Conservation (phyloP, 2,888 invertebrate genomes). For the Rhogogaster chlorosoma region DNA sequence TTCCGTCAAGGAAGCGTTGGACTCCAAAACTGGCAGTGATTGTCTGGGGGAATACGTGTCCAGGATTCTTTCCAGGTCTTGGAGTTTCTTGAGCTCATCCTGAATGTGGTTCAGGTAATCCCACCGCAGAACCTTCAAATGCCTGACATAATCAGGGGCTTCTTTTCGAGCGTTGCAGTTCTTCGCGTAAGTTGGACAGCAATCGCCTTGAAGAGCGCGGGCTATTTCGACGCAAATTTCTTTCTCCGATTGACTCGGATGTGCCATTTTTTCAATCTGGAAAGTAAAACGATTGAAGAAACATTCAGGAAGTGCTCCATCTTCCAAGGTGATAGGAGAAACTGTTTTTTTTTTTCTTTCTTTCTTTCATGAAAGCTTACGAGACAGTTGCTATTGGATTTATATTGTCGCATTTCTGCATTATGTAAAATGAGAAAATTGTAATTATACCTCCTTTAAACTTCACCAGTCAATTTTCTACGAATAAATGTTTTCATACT, state of each 20-base stretch:
- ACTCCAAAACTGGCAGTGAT: constrained; percentile 53
- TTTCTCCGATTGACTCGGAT: constrained; percentile 36
- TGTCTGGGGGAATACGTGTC: constrained; percentile 71
- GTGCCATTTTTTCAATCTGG: neutral
- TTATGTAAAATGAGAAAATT: neutral
- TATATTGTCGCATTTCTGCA: neutral
- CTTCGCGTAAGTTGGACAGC: constrained; percentile 62
- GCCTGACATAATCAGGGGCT: constrained; percentile 73
- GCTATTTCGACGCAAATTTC: constrained; percentile 66
- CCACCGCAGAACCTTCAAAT: constrained; percentile 77
- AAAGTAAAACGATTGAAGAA: neutral
- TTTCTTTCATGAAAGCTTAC: neutral
- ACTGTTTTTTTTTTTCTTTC: no score
- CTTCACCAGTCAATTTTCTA: neutral
- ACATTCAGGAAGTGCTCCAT: neutral
- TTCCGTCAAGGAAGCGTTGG: constrained; percentile 19
- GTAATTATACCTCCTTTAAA: neutral
- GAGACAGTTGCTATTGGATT: neutral
- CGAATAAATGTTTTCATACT: neutral
- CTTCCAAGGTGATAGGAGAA: neutral
- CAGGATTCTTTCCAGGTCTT: constrained; percentile 77
- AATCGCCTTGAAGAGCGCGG: constrained; percentile 64
- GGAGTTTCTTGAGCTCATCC: constrained; percentile 76
- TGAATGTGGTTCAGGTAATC: constrained; percentile 78
- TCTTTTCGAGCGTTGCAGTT: constrained; percentile 66